phyloP scores from a whole-genome alignment of 2,797 vertebrate genomes.

The Clamator glandarius region DNA sequence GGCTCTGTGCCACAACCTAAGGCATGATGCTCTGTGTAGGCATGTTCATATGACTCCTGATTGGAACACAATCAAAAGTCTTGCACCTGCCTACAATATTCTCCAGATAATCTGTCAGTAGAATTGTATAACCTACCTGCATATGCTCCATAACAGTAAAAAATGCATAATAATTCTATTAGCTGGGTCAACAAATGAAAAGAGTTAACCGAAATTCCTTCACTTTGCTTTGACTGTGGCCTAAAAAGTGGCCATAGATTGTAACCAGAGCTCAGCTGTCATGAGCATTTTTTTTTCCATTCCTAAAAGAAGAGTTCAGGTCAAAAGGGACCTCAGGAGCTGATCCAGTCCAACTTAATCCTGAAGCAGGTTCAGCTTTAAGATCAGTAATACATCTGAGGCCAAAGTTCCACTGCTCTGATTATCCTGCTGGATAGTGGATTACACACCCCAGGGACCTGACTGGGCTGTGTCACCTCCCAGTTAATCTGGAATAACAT shows the following conservation, averaged over 20 bases:
- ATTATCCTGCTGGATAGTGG: fast-evolving
- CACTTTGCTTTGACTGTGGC: neutral
- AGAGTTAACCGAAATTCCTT: neutral
- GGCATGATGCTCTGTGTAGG: neutral
- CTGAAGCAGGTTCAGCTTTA: neutral
- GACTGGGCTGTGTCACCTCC: neutral
- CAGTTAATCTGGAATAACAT: neutral
- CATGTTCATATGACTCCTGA: neutral
- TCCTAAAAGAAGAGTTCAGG: neutral
- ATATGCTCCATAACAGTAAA: neutral
- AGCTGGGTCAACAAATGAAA: neutral
- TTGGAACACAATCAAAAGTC: neutral
- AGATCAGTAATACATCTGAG: neutral
- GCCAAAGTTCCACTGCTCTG: neutral
- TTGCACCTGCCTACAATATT: neutral
- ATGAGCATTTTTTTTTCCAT: fast-evolving
- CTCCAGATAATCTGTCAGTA: neutral
- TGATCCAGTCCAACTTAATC: neutral
- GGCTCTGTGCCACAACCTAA: neutral
- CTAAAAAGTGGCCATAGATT: neutral
- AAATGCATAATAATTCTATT: fast-evolving
- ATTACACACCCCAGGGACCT: neutral
- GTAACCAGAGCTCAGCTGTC: neutral
- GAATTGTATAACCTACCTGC: neutral
- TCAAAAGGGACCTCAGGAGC: neutral